Percentiles rank a stretch among this genome's conserved stretches.
Evolutionary conservation across 1,140 invertebrate species (phyloP).

Genomic region (Drosophila arawakana): DNA sequence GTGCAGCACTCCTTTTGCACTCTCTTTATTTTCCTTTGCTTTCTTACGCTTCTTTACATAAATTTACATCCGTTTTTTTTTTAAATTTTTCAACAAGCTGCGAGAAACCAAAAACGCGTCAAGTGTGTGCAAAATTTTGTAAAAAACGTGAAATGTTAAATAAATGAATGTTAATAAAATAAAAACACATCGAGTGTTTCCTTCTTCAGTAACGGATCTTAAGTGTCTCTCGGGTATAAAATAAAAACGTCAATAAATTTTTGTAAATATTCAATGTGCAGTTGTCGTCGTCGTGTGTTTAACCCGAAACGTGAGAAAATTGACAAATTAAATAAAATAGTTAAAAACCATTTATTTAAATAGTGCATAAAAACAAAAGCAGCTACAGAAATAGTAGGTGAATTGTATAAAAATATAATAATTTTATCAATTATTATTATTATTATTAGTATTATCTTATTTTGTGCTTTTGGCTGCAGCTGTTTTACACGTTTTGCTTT

Average conservation of each 20-base stretch:
- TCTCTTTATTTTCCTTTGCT: constrained; percentile 1
- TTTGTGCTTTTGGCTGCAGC: not conserved
- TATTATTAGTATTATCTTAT: not conserved
- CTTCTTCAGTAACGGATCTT: constrained; percentile 15
- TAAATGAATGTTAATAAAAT: constrained; percentile 41
- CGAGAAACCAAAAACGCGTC: not conserved
- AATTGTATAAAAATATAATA: not conserved
- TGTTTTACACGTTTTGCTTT: constrained; percentile 24
- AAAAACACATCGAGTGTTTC: constrained; percentile 23
- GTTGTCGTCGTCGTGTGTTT: constrained; percentile 18
- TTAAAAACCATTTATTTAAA: not conserved
- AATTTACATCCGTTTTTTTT: constrained; percentile 8
- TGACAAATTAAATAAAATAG: not conserved
- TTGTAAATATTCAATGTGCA: constrained; percentile 30
- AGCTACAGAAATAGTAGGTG: not conserved
- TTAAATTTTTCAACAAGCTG: constrained; percentile 15
- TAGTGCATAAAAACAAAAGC: not conserved
- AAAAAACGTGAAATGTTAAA: constrained; percentile 39
- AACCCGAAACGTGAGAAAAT: constrained; percentile 3
- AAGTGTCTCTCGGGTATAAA: constrained; percentile 22
- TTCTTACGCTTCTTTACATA: constrained; percentile 21
- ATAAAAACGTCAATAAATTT: constrained; percentile 28
- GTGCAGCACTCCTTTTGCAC: not conserved
- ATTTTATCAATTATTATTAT: not conserved
- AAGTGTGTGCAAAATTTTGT: constrained; percentile 14